Percentiles rank a stretch among this genome's conserved stretches.
These are phyloP conservation scores for Ptilodon capucinus DNA, from an alignment of 2,888 invertebrate genomes.

Conservation along the genomic window DNA sequence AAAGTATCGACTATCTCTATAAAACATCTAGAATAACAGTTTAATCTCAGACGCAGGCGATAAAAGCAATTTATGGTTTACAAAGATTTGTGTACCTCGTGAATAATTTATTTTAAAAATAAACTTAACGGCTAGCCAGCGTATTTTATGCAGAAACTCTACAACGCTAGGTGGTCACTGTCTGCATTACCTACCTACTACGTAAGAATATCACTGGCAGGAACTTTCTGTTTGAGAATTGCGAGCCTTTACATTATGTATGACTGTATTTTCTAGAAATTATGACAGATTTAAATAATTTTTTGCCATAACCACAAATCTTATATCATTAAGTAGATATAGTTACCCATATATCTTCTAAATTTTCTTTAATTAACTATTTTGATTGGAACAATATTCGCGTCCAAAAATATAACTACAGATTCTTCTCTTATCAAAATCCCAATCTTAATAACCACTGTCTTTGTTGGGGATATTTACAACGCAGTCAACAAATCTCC, in stretches of 20 bases:
- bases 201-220: no score
- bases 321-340: no score
- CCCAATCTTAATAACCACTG: background rate
- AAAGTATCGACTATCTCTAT: constrained; percentile 5
- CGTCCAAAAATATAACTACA: background rate
- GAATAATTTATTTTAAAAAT: background rate
- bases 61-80: constrained; percentile 21
- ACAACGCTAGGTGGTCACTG: no score
- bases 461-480: background rate
- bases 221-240: no score
- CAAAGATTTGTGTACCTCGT: constrained; percentile 1
- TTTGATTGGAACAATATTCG: no score
- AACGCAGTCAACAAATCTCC: background rate
- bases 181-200: no score
- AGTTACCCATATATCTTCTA: no score
- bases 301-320: no score
- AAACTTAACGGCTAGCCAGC: background rate
- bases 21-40: constrained; percentile 22
- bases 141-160: background rate
- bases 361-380: no score
- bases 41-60: constrained; percentile 13
- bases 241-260: no score
- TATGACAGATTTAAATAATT: no score
- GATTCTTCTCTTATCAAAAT: background rate
- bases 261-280: no score